Evolutionary conservation across 2,797 vertebrate genomes (phyloP), one percentile per base, ranked within the genome.

Genomic region (Coranthus polyacanthus): DNA sequence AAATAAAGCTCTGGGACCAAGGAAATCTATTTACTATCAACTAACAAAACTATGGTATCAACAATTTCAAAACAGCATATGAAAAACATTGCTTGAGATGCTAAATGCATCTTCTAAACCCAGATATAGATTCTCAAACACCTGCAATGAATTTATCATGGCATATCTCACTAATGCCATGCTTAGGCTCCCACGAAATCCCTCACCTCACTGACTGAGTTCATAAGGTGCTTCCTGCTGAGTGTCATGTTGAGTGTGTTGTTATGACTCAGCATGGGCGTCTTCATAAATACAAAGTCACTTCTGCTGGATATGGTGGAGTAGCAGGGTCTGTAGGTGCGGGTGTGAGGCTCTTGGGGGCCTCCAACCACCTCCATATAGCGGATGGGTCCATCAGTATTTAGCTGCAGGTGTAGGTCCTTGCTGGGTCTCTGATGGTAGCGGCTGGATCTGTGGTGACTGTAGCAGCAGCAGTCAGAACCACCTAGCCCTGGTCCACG

Each of bases 281-380:
- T 95, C 89, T 97, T 96, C 90, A 97, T 93, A 91, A 96, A 96
- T 85, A 96, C 95, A 92, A 97, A 96, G 92, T 97, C 95, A 82
- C 95, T 97, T 68, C 92, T 91, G 60, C 95, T 96, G 20, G 97
- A 98, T 73, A 95, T 80, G 6, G 96, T 96, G 37, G 98, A 96
- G 86, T 96, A 97, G 88, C 96, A 97, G 37, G 96, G 96, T 86
- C 96, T 92, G 81, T 98, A 96, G 81, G 95, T 95, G 54, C 95
- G 96, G 55, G 94, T 95, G 73, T 95, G 94, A 0, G 95, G 87
- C n/a, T 97, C 95, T 44, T 95, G 92, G 74, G 95, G 88, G 22
- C 94, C 94, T 68, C 98, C 94, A 5, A 97, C 97, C 68, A 98
- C 97, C 89, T 99, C 98, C 97, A 99, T 96, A 73, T 98, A 98